Evolutionary conservation across 2,113 vertebrate species (phyloP), one percentile per base, ranked within the genome.

Genomic region (Urocitellus parryii): DNA sequence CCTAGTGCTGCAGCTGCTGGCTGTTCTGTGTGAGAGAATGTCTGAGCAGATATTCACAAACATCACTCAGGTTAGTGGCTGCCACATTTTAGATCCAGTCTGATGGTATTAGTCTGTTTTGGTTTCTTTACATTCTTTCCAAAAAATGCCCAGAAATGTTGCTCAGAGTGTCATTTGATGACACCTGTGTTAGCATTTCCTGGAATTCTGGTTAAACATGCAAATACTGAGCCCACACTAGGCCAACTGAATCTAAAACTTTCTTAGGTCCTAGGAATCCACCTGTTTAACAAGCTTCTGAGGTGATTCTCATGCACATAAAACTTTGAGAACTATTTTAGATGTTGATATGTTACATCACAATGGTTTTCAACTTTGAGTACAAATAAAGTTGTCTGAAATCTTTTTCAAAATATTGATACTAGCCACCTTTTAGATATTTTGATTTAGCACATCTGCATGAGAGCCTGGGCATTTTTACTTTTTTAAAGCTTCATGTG

Each of bases 1-100:
- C 76, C 97, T 98, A 78, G 93, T 99, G n/a, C 98, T 99, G 53
- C 99, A 99, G 97, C 97, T 99, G 6, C 87, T 99, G 97, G 99
- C 99, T 3, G 86, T 98, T 1, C 98, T 99, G 97, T 99, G 99
- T 0, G 99, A 99, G 97, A 98, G 89, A 8, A 85, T 99, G 95
- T 99, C 99, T 0, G 99, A 99, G 93, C 98, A 98, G 0, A 97
- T 99, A 93, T 99, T 99, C 89, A 99, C 98, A 20, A 99, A 99
- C 61, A 85, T 99, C 56, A 96, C 94, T 61, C 99, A 99, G 99
- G 99, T 99, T 65, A 95, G 98, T 97, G 4, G 14, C 53, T 16
- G 42, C 39, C 32, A 9, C 10, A 4, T 39, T 88, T 34, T 0
- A 3, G 53, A 42, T 42, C 12, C 34, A 70, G 20, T 45, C 77